Conservation (phyloP, 1,140 invertebrate species). For the Drosophila trapezifrons region DNA sequence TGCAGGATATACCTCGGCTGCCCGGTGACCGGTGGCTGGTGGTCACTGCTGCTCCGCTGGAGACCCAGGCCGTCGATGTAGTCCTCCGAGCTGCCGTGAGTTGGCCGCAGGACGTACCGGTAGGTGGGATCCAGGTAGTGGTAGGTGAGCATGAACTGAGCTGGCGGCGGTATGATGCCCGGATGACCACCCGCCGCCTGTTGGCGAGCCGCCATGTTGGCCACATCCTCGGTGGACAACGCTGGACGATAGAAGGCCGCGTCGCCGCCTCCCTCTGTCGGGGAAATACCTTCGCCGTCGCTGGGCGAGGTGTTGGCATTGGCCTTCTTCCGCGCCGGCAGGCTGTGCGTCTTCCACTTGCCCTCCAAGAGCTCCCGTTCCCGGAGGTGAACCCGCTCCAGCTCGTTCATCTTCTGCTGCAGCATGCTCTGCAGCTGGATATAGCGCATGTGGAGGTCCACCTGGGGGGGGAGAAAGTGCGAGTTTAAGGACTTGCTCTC, state of each 20-base stretch:
- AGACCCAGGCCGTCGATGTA: slow-evolving; percentile 87
- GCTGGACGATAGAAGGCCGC: slow-evolving; percentile 87
- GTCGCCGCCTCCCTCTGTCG: slow-evolving; percentile 77
- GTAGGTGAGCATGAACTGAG: slow-evolving; percentile 87
- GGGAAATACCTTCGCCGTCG: slow-evolving; percentile 84
- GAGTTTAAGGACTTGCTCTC: not conserved
- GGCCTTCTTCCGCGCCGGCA: slow-evolving; percentile 91
- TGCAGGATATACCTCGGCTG: slow-evolving; percentile 64
- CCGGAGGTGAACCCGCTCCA: slow-evolving; percentile 92
- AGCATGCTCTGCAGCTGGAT: slow-evolving; percentile 93
- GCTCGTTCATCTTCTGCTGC: slow-evolving; percentile 93
- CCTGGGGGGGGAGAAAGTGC: slow-evolving; percentile 85
- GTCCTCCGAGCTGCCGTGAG: slow-evolving; percentile 82
- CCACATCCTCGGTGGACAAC: slow-evolving; percentile 89
- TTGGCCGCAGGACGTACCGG: slow-evolving; percentile 88
- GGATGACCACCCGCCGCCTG: slow-evolving; percentile 37
- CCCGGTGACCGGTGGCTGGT: slow-evolving; percentile 40
- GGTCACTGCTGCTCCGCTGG: slow-evolving; percentile 87
- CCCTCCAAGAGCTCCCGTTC: slow-evolving; percentile 93
- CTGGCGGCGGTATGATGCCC: slow-evolving; percentile 84
- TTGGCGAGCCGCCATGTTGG: slow-evolving; percentile 81
- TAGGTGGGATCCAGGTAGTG: slow-evolving; percentile 89
- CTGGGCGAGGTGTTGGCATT: slow-evolving; percentile 86
- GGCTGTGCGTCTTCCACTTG: slow-evolving; percentile 94
- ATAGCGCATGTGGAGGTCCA: slow-evolving; percentile 95